Percentiles rank a stretch among this genome's conserved stretches.
phyloP scores from a whole-genome alignment of 2,113 vertebrate genomes.

The Nibea albiflora region DNA sequence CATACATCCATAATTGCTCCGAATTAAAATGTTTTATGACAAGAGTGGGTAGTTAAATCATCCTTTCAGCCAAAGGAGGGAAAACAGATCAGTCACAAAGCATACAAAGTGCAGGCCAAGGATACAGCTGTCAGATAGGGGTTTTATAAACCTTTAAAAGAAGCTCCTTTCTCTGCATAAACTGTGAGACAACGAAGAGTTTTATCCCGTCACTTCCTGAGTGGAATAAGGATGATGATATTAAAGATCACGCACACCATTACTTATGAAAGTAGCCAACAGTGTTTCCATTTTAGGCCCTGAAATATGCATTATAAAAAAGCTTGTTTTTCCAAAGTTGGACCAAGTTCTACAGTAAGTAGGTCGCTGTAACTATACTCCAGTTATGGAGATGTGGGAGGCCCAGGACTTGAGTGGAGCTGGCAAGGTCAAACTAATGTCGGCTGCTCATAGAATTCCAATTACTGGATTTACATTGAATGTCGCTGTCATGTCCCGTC shows the following conservation, averaged over 20 bases:
- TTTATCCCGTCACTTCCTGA: slow-evolving; percentile 1
- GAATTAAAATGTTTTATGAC: slow-evolving; percentile 11
- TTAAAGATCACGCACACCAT: slow-evolving; percentile 14
- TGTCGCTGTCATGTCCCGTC: background rate
- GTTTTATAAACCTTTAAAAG: slow-evolving; percentile 13
- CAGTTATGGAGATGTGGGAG: slow-evolving; percentile 45
- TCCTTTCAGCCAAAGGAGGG: background rate
- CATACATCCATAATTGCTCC: background rate
- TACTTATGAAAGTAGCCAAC: slow-evolving; percentile 18
- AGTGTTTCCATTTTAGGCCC: slow-evolving; percentile 2
- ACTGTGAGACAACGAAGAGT: background rate
- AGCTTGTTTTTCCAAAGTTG: slow-evolving; percentile 51
- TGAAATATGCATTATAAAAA: slow-evolving; percentile 50
- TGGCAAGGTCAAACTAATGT: slow-evolving; percentile 35
- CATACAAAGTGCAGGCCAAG: background rate
- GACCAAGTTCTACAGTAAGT: slow-evolving; percentile 59
- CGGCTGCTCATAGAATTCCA: slow-evolving; percentile 26
- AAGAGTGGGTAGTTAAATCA: slow-evolving; percentile 6
- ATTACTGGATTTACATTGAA: slow-evolving; percentile 24
- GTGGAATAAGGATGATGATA: slow-evolving; percentile 8
- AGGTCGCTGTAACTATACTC: slow-evolving; percentile 56
- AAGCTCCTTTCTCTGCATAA: slow-evolving; percentile 11
- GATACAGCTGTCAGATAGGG: background rate
- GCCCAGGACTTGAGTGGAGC: background rate
- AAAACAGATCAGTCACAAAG: slow-evolving; percentile 13